These are phyloP conservation scores for Panorpa germanica DNA, from an alignment of 2,888 invertebrate species.

Conservation along the genomic window DNA sequence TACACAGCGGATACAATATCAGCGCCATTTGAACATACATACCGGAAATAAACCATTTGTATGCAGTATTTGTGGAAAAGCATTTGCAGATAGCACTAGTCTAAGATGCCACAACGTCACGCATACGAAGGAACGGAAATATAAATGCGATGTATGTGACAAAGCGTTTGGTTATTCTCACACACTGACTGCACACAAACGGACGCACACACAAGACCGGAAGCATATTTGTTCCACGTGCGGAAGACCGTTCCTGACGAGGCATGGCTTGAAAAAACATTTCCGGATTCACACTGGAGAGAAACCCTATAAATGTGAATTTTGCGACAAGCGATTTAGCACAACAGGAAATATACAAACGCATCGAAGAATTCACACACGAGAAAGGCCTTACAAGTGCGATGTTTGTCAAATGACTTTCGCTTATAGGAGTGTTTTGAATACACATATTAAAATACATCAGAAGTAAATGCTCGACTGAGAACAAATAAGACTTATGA, in stretches of 20 bases:
- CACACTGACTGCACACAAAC: conserved; percentile 8
- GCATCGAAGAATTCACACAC: conserved; percentile 11
- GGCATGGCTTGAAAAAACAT: conserved; percentile 1
- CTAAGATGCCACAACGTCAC: conserved; percentile 11
- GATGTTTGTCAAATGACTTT: conserved; percentile 8
- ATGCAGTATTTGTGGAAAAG: conserved; percentile 10
- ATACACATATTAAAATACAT: too few relatives aligned
- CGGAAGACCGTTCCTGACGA: conserved; percentile 3
- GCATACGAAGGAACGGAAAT: conserved; percentile 11
- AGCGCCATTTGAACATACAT: conserved; percentile 12
- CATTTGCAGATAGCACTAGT: conserved; percentile 11
- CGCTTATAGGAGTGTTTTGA: conserved; percentile 8
- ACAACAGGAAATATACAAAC: conserved; percentile 11
- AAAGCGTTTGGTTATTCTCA: conserved; percentile 11
- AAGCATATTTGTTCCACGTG: conserved; percentile 1
- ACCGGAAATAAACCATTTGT: conserved; percentile 12
- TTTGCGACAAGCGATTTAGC: conserved; percentile 10
- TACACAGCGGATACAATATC: conserved; percentile 10
- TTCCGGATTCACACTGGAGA: conserved; percentile 12
- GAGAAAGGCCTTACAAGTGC: conserved; percentile 10
- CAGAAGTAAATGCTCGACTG: too few relatives aligned
- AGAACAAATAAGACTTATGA: too few relatives aligned
- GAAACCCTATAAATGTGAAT: conserved; percentile 10
- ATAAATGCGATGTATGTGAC: conserved; percentile 11
- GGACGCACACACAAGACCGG: conserved; percentile 6